These are phyloP conservation scores for Scaptomyza hsui DNA, from an alignment of 1,140 invertebrate genomes.

Conservation along the genomic window DNA sequence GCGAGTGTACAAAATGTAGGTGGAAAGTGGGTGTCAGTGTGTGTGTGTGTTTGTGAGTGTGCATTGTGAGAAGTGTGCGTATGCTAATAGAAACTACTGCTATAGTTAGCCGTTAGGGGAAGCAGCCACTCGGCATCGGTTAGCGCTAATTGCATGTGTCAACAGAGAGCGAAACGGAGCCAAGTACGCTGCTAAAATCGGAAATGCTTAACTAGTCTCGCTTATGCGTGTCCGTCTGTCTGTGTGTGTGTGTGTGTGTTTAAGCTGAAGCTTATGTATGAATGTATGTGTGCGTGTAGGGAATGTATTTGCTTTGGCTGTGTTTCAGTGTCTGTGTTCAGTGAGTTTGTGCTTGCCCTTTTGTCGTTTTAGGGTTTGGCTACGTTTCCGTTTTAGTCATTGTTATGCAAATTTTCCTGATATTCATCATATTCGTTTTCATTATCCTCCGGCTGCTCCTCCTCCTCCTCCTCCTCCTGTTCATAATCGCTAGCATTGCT, in stretches of 20 bases:
- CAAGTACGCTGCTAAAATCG: conserved; percentile 65
- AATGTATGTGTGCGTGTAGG: conserved; percentile 18
- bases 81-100: conserved; percentile 77
- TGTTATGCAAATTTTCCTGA: conserved; percentile 84
- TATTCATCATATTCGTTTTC: conserved; percentile 84
- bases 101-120: conserved; percentile 58
- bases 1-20: conserved; percentile 16
- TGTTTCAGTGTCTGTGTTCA: conserved; percentile 50
- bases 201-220: conserved; percentile 77
- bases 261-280: neutral
- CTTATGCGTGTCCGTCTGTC: conserved; percentile 20
- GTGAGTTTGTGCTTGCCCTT: conserved; percentile 34
- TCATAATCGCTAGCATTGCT: conserved; percentile 83
- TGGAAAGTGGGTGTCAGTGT: conserved; percentile 13
- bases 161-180: conserved; percentile 66
- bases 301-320: conserved; percentile 52
- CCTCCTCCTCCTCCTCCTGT: conserved; percentile 83
- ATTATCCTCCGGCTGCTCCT: conserved; percentile 78
- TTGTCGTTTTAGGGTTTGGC: conserved; percentile 50
- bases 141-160: conserved; percentile 81
- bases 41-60: conserved; percentile 33
- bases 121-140: conserved; percentile 73
- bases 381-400: conserved; percentile 69
- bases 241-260: conserved; percentile 10
- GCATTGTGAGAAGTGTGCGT: conserved; percentile 27